A percentile compares a stretch with the other conserved stretches of the same genome.
These are phyloP conservation scores for Barnardius zonarius DNA, from an alignment of 2,113 vertebrate genomes.

Conservation along the genomic window DNA sequence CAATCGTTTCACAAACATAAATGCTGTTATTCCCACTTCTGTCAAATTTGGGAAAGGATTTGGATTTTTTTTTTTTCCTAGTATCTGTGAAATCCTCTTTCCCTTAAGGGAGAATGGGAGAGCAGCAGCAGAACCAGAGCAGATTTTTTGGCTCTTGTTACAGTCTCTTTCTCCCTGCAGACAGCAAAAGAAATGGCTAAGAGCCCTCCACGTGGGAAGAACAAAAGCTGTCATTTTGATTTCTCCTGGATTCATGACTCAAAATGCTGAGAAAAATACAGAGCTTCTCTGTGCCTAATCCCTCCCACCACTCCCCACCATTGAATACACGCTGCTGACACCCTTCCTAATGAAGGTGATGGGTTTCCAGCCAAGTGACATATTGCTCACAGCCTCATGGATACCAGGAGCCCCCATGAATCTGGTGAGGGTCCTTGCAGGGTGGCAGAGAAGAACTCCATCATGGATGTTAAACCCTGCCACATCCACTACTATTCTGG, in stretches of 20 bases:
- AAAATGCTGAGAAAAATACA: neutral
- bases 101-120: neutral
- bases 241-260: neutral
- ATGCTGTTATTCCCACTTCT: neutral
- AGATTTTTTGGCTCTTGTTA: neutral
- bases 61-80: neutral
- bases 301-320: neutral
- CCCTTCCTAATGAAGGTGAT: neutral
- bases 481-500: neutral
- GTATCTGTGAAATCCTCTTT: neutral
- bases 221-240: constrained; percentile 4
- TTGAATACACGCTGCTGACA: neutral
- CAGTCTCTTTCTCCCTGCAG: neutral
- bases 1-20: neutral
- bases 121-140: neutral
- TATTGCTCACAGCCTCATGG: neutral
- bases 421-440: neutral
- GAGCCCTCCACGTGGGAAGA: neutral
- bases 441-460: neutral
- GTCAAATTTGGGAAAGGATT: neutral
- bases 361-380: neutral
- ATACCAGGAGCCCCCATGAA: accelerated
- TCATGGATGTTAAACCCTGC: neutral
- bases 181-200: neutral
- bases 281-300: neutral